Evolutionary conservation across 2,797 vertebrate species (phyloP).

Genomic region (Clarias laeviceps): DNA sequence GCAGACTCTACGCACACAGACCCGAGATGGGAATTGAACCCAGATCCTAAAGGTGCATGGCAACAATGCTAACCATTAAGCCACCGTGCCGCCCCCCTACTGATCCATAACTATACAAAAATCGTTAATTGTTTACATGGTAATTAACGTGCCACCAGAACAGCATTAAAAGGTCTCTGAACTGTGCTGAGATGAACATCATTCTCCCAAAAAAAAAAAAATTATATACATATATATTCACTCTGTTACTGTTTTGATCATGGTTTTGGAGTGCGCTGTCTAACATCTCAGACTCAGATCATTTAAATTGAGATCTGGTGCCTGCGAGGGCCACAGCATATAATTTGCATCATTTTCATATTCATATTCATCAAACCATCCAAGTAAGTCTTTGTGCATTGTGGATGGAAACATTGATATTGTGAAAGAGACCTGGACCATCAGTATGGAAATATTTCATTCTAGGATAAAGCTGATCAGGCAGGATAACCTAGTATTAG

Average conservation of each 20-base stretch:
- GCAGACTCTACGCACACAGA: too few species aligned
- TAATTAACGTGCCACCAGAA: too few species aligned
- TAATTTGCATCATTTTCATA: conserved; percentile 7
- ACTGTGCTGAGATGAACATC: too few species aligned
- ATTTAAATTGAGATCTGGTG: background rate
- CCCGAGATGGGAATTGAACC: too few species aligned
- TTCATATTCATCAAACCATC: background rate
- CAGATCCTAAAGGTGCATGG: too few species aligned
- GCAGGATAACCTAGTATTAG: background rate
- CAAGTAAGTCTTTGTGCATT: background rate
- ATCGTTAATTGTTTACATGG: too few species aligned
- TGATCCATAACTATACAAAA: too few species aligned
- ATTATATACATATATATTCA: too few species aligned
- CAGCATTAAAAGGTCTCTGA: too few species aligned
- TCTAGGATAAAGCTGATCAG: background rate
- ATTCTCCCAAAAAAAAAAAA: too few species aligned
- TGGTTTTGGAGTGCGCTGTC: background rate
- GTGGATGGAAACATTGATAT: background rate
- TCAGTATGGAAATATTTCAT: background rate
- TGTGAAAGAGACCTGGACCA: background rate
- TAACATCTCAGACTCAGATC: background rate
- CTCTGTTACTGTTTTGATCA: background rate
- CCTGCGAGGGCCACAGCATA: background rate
- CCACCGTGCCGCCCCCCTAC: too few species aligned
- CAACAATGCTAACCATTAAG: too few species aligned